phyloP scores from a whole-genome alignment of 1,140 invertebrate species.

The Drosophila malerkotliana region DNA sequence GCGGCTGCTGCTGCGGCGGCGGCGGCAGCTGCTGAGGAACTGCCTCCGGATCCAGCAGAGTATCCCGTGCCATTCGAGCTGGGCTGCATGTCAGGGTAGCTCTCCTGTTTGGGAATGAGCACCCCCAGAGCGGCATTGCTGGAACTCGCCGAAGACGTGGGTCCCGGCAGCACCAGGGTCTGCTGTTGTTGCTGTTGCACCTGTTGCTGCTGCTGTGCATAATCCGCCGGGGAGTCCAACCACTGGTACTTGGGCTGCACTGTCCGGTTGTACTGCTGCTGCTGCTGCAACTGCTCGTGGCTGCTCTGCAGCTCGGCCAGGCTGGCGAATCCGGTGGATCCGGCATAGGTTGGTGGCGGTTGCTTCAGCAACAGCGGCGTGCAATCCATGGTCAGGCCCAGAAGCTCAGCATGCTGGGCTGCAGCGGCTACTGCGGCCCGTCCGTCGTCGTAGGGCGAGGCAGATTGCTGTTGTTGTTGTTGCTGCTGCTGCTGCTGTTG shows the following conservation, averaged over 20 bases:
- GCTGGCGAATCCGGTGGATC: constrained; percentile 69
- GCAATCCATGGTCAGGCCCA: constrained; percentile 87
- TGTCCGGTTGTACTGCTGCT: constrained; percentile 64
- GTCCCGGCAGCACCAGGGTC: constrained; percentile 85
- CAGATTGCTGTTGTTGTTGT: constrained; percentile 61
- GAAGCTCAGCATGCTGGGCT: constrained; percentile 85
- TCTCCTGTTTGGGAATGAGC: constrained; percentile 90
- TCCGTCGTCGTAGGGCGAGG: constrained; percentile 78
- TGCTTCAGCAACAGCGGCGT: constrained; percentile 84
- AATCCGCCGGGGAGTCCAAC: constrained; percentile 85
- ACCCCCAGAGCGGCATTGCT: constrained; percentile 80
- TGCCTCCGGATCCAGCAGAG: constrained; percentile 46
- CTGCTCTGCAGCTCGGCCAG: constrained; percentile 71
- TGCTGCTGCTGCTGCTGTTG: constrained; percentile 73
- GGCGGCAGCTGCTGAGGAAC: constrained; percentile 51
- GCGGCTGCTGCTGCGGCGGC: constrained; percentile 51
- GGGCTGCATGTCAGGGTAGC: constrained; percentile 71
- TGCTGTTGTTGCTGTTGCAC: constrained; percentile 73
- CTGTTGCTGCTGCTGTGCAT: constrained; percentile 54
- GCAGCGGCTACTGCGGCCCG: constrained; percentile 58
- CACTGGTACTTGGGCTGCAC: constrained; percentile 87
- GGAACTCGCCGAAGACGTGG: constrained; percentile 84
- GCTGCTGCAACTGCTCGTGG: constrained; percentile 72
- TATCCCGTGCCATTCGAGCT: constrained; percentile 63
- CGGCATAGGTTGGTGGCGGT: constrained; percentile 84